Conservation (phyloP, 2,797 vertebrate species). For the Bradypus variegatus region DNA sequence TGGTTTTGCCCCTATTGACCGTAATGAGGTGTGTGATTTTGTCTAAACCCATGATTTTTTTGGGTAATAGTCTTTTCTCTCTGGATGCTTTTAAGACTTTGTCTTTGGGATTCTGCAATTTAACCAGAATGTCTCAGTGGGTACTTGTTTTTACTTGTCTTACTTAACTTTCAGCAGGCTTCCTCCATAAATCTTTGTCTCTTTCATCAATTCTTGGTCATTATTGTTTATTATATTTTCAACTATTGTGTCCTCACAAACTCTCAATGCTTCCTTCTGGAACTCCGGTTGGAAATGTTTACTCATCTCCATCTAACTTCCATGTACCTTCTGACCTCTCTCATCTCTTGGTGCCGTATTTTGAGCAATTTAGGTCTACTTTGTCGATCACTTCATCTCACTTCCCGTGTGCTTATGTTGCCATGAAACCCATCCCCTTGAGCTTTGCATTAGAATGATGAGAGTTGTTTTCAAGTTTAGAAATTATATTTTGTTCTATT, state of each 20-base stretch:
- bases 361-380: no score
- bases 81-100: no score
- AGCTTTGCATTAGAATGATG: accelerated
- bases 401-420: no score
- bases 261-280: no score
- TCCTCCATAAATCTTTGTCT: background rate
- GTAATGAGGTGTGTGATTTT: no score
- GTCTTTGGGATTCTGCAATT: background rate
- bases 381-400: no score
- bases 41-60: background rate
- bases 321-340: no score
- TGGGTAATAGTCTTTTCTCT: background rate
- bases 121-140: background rate
- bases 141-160: background rate
- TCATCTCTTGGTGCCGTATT: background rate
- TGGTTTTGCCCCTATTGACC: background rate
- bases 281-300: no score
- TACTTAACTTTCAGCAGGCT: no score
- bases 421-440: background rate
- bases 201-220: no score
- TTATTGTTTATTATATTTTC: no score
- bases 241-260: background rate
- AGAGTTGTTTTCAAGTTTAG: background rate
- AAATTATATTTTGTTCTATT: background rate
- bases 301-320: no score